Conservation (phyloP, 2,113 vertebrate species). For the Equus quagga region DNA sequence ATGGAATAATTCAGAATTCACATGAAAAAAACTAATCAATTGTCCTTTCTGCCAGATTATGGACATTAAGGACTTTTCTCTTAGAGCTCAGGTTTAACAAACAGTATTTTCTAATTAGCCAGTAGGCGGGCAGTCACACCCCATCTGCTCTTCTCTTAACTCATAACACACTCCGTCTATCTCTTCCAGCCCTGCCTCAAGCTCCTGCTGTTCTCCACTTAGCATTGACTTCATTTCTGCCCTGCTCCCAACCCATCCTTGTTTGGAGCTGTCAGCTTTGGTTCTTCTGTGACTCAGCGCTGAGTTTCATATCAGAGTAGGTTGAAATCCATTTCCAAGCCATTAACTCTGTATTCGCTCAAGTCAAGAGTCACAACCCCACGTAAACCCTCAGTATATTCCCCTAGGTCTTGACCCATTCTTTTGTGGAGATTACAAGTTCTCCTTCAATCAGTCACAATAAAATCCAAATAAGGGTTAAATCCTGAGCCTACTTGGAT, state of each 20-base stretch:
- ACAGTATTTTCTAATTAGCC: slow-evolving; percentile 47
- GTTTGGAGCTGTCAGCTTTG: slow-evolving; percentile 16
- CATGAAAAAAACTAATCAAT: not conserved
- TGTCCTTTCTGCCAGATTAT: not conserved
- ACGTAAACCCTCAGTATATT: slow-evolving; percentile 29
- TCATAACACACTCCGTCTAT: not conserved
- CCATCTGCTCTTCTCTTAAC: slow-evolving; percentile 14
- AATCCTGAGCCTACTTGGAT: slow-evolving; percentile 52
- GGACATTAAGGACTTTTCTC: not conserved
- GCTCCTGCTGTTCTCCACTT: slow-evolving; percentile 28
- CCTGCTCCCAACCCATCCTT: not conserved
- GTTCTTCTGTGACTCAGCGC: slow-evolving; percentile 51
- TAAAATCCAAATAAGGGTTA: slow-evolving; percentile 68
- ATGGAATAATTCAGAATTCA: not conserved
- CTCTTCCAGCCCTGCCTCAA: not conserved
- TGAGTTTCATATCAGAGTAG: slow-evolving; percentile 26
- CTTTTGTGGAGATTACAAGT: slow-evolving; percentile 37
- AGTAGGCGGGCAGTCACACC: not conserved
- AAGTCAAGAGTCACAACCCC: slow-evolving; percentile 37
- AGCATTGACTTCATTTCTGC: slow-evolving; percentile 35
- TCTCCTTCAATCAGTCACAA: not conserved
- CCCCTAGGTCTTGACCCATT: slow-evolving; percentile 1
- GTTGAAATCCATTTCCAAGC: slow-evolving; percentile 57
- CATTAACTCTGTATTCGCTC: slow-evolving; percentile 61
- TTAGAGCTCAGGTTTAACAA: slow-evolving; percentile 36